Percentiles rank a stretch among this genome's conserved stretches.
These are phyloP conservation scores for Leucophenga varia DNA, from an alignment of 1,140 invertebrate genomes.

Conservation along the genomic window DNA sequence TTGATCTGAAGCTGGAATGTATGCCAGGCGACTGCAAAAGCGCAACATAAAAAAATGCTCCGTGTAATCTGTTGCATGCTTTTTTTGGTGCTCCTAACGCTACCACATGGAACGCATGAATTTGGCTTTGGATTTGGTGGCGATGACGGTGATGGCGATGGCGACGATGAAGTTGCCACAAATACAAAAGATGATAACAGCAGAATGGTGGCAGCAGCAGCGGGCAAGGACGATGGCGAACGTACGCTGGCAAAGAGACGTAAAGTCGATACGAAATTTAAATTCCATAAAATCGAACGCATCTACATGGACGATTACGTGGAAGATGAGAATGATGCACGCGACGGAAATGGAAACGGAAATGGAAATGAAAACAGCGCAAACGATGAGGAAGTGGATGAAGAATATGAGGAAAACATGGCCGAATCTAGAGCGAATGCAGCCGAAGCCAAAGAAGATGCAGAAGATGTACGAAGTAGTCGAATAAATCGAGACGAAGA, in stretches of 20 bases:
- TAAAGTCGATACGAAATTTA: slow-evolving; percentile 26
- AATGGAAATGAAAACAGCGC: background rate
- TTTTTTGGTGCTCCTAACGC: slow-evolving; percentile 9
- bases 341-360: background rate
- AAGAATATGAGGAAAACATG: slow-evolving; percentile 2
- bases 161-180: slow-evolving; percentile 4
- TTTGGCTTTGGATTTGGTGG: slow-evolving; percentile 11
- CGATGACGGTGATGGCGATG: slow-evolving; percentile 5
- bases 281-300: slow-evolving; percentile 40
- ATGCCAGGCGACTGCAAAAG: no score
- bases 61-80: no score
- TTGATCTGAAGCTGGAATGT: no score
- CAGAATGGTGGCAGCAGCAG: background rate
- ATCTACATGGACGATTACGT: slow-evolving; percentile 17
- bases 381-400: slow-evolving; percentile 6
- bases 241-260: slow-evolving; percentile 4
- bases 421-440: no score
- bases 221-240: background rate
- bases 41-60: no score
- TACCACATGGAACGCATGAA: slow-evolving; percentile 10
- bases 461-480: background rate
- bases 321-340: slow-evolving; percentile 7
- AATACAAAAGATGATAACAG: no score
- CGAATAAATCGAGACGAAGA: slow-evolving; percentile 14
- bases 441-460: background rate